Percentiles rank a stretch among this genome's conserved stretches.
These are phyloP conservation scores for Tachysurus fulvidraco DNA, from an alignment of 2,113 vertebrate species.

Conservation along the genomic window DNA sequence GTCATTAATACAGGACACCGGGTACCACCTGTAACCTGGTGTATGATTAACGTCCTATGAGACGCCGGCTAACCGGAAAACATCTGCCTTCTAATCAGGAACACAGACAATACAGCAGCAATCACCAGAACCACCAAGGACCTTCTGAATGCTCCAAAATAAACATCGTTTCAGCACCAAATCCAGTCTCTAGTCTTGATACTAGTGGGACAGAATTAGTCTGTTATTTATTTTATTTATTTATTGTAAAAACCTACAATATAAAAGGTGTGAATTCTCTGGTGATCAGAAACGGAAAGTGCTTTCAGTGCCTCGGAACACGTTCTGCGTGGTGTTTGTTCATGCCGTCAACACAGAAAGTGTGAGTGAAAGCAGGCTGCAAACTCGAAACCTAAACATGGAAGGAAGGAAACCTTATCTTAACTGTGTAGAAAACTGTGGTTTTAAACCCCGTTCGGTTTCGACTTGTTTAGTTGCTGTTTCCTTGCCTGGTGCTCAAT, in stretches of 20 bases:
- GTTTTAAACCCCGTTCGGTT: not conserved
- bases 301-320: not conserved
- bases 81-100: not conserved
- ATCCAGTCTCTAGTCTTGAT: too few species aligned
- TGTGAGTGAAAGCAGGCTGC: not conserved
- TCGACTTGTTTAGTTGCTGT: not conserved
- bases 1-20: not conserved
- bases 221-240: too few species aligned
- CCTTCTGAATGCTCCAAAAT: not conserved
- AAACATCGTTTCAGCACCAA: not conserved
- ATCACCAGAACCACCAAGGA: not conserved
- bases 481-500: not conserved
- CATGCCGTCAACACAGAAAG: too few species aligned
- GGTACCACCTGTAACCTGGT: not conserved
- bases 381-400: not conserved
- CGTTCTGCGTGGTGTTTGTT: too few species aligned
- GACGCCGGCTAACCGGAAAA: not conserved
- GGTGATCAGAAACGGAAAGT: not conserved
- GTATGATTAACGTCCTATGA: not conserved
- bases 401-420: not conserved
- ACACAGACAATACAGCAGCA: not conserved
- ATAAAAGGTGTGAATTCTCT: not conserved
- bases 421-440: not conserved
- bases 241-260: not conserved
- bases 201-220: too few species aligned